Base-by-base conservation (phyloP, 2,888 invertebrate species). In the Diogma glabrata region DNA sequence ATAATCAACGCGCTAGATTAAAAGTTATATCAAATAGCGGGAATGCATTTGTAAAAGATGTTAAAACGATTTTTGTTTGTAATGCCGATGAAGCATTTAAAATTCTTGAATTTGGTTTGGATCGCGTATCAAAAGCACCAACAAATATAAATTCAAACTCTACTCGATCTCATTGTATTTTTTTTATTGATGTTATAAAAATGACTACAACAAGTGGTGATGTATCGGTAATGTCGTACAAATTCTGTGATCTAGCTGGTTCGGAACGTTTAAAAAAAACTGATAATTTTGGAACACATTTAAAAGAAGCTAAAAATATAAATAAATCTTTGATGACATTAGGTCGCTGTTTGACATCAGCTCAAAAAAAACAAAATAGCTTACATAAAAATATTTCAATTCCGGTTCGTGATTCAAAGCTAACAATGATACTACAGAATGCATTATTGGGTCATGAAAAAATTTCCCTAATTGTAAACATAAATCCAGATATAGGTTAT, bases 201-300 rank as follows among this genome's bases (percentile, higher is more conserved):
- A 67, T 65, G 17, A 26, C 26, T 55, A 56, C 52, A 55, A 63
- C 54, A 50, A n/a, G n/a, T n/a, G n/a, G n/a, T n/a, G n/a, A n/a
- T n/a, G n/a, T n/a, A n/a, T n/a, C n/a, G n/a, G n/a, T n/a, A n/a
- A n/a, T n/a, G n/a, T 55, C 79, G 47, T 75, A 93, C 57, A 82
- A 88, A 0, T 84, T 96, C 60, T 93, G 91, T 69, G 95, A 96
- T 72, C 71, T 96, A 56, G 95, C 95, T 43, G 95, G 95, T 0
- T 82, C 87, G 14, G 94, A 94, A 66, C 76, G 91, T 2, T 73
- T 79, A 1, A 79, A 81, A 43, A 87, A 85, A 61, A 84, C 87
- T 0, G 72, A 77, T 36, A 85, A 85, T 65, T 73, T 75, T 2
- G 88, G 86, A 36, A 77, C 79, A 5, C 72, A 90, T 7, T 71